A percentile compares a stretch with the other conserved stretches of the same genome.
Conservation (phyloP, 2,113 vertebrate genomes). For the Bubo bubo region DNA sequence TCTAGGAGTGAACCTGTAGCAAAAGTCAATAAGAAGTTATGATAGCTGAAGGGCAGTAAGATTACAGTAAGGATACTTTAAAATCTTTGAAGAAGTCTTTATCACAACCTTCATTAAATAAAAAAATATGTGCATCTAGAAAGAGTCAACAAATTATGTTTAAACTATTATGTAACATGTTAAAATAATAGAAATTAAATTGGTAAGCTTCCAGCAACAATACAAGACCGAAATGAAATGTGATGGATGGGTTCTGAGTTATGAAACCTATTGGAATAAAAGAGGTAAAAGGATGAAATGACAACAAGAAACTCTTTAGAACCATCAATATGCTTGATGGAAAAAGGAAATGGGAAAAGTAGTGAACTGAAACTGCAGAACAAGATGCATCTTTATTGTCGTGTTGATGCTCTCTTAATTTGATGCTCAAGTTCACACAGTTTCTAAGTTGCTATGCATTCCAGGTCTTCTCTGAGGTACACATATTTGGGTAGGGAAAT, state of each 20-base stretch:
- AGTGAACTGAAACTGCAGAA: neutral
- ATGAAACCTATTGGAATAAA: neutral
- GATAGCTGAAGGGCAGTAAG: neutral
- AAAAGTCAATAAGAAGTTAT: neutral
- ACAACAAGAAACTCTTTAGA: neutral
- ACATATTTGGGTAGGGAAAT: neutral
- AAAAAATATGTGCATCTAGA: neutral
- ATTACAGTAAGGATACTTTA: neutral
- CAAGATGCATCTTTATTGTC: neutral
- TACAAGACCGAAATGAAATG: neutral
- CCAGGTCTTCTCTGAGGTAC: neutral
- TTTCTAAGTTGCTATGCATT: neutral
- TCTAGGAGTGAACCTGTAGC: neutral
- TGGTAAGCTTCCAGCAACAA: neutral
- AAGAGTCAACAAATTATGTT: neutral
- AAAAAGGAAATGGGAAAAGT: neutral
- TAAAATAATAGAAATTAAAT: slow-evolving; percentile 13
- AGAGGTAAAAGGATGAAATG: neutral
- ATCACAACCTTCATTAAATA: neutral
- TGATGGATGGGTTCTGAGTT: neutral
- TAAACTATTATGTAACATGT: neutral
- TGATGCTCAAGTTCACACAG: neutral
- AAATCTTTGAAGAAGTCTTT: neutral
- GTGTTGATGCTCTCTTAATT: neutral
- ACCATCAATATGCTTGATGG: neutral